These are phyloP conservation scores for Itoplectis maculator DNA, from an alignment of 2,888 invertebrate genomes.

Conservation along the genomic window DNA sequence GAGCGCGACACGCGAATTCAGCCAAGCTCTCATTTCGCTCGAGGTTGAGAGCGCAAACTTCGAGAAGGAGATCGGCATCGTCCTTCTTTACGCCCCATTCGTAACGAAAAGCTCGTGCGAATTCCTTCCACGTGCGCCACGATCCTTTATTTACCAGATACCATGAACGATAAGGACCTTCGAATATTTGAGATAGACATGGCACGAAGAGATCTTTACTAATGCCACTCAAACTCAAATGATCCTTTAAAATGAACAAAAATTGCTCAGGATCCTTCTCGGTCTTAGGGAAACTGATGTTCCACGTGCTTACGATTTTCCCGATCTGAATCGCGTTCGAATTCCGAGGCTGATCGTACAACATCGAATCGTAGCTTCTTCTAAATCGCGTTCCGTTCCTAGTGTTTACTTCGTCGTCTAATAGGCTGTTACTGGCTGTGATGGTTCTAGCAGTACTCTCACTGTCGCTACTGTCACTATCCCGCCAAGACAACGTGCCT, in stretches of 20 bases:
- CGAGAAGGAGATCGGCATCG: slow-evolving; percentile 53
- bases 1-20: slow-evolving; percentile 63
- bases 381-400: too few species aligned
- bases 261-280: slow-evolving; percentile 64
- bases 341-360: too few species aligned
- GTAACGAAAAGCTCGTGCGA: slow-evolving; percentile 55
- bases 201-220: slow-evolving; percentile 56
- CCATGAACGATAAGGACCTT: slow-evolving; percentile 63
- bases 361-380: too few species aligned
- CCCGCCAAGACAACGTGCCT: too few species aligned
- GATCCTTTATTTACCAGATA: slow-evolving; percentile 53
- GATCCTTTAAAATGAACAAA: slow-evolving; percentile 61
- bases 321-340: slow-evolving; percentile 60
- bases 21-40: slow-evolving; percentile 50
- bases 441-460: too few species aligned
- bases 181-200: slow-evolving; percentile 60
- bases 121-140: slow-evolving; percentile 62
- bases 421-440: too few species aligned
- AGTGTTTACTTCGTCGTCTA: too few species aligned
- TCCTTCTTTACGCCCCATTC: slow-evolving; percentile 64
- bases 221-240: slow-evolving; percentile 52
- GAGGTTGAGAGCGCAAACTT: slow-evolving; percentile 47
- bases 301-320: slow-evolving; percentile 57
- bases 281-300: slow-evolving; percentile 53
- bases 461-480: too few species aligned